phyloP scores from a whole-genome alignment of 1,140 invertebrate species.

The Orius laevigatus region DNA sequence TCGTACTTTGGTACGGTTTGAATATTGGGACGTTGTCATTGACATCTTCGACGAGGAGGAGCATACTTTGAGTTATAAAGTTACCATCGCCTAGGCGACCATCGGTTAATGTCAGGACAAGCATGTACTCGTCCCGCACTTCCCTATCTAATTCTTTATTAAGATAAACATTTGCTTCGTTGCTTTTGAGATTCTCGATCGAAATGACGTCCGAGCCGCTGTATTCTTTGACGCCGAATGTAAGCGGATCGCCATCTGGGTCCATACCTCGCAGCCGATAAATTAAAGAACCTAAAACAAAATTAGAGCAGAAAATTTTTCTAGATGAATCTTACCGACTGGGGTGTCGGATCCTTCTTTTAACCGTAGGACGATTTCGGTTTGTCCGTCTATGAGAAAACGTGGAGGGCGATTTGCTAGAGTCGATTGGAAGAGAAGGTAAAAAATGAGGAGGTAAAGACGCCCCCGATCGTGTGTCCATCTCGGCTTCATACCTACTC shows the following conservation, averaged over 20 bases:
- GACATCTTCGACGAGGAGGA: constrained; percentile 76
- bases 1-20: constrained; percentile 62
- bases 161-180: constrained; percentile 73
- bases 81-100: constrained; percentile 71
- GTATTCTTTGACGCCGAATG: constrained; percentile 65
- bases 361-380: constrained; percentile 72
- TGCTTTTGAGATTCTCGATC: constrained; percentile 60
- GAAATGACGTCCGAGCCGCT: constrained; percentile 65
- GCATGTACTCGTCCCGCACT: constrained; percentile 71
- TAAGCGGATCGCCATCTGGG: constrained; percentile 66
- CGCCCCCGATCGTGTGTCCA: too few species aligned
- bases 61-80: constrained; percentile 75
- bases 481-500: too few species aligned
- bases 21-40: constrained; percentile 84
- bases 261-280: constrained; percentile 66
- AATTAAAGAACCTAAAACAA: constrained; percentile 53
- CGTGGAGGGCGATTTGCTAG: constrained; percentile 53
- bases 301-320: constrained; percentile 6
- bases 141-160: constrained; percentile 81
- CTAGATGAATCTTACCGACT: constrained; percentile 45
- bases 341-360: constrained; percentile 75
- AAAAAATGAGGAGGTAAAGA: too few species aligned
- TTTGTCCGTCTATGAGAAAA: constrained; percentile 60
- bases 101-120: constrained; percentile 78
- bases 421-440: too few species aligned